These are phyloP conservation scores for Centropristis striata DNA, from an alignment of 2,113 vertebrate genomes.

Conservation along the genomic window DNA sequence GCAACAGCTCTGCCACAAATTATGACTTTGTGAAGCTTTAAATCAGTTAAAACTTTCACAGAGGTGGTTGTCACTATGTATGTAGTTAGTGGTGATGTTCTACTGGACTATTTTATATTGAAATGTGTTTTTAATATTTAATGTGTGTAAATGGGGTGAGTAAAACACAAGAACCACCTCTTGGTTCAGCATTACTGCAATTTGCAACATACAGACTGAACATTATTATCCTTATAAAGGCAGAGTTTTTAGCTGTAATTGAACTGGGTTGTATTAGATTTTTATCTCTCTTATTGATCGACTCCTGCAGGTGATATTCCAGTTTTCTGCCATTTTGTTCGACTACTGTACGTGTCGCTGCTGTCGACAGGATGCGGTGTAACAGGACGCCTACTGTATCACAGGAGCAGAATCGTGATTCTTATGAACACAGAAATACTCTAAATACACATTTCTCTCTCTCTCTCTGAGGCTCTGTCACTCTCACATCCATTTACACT, in stretches of 20 bases:
- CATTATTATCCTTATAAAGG: too few species aligned
- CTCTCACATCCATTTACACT: slow-evolving; percentile 30
- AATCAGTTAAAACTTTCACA: too few species aligned
- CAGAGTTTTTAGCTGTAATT: too few species aligned
- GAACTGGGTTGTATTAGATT: too few species aligned
- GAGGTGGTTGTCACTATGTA: too few species aligned
- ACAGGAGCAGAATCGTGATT: not conserved
- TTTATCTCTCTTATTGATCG: not conserved
- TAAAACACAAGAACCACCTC: too few species aligned
- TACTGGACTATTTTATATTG: not conserved
- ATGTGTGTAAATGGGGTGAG: too few species aligned
- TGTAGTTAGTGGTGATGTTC: not conserved
- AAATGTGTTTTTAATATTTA: not conserved
- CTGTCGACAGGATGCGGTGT: not conserved
- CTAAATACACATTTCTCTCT: not conserved
- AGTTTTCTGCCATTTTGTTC: slow-evolving; percentile 24
- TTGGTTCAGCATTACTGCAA: not conserved
- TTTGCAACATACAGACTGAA: too few species aligned
- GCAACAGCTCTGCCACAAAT: too few species aligned
- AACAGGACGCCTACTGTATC: not conserved
- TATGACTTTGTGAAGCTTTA: too few species aligned
- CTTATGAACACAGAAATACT: not conserved
- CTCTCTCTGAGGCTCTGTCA: too few species aligned
- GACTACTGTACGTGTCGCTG: slow-evolving; percentile 1
- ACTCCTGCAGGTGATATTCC: slow-evolving; percentile 1